Conservation (phyloP, 2,888 invertebrate genomes). For the Itoplectis maculator region DNA sequence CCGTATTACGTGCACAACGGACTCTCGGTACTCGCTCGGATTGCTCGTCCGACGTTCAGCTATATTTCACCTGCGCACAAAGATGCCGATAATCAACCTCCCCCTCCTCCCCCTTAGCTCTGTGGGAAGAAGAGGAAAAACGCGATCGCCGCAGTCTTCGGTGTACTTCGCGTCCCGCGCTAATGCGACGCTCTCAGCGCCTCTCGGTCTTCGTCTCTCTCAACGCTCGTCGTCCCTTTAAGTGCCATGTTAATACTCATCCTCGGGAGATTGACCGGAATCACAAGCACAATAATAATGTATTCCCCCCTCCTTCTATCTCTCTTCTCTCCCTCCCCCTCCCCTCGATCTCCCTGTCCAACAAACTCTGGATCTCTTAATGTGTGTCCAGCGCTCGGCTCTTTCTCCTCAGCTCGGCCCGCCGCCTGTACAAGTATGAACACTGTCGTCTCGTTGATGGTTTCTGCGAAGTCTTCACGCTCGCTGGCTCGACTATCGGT, state of each 20-base stretch:
- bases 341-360: slow-evolving; percentile 33
- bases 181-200: neutral
- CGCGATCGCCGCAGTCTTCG: neutral
- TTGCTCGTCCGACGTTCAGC: neutral
- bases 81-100: slow-evolving; percentile 16
- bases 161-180: neutral
- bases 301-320: slow-evolving; percentile 73
- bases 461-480: slow-evolving; percentile 80
- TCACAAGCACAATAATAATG: slow-evolving; percentile 79
- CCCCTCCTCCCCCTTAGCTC: no score
- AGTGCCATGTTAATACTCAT: slow-evolving; percentile 47
- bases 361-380: slow-evolving; percentile 55
- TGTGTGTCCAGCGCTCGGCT: slow-evolving; percentile 24
- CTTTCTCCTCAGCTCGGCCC: slow-evolving; percentile 4
- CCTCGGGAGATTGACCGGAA: slow-evolving; percentile 76
- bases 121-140: neutral
- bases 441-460: slow-evolving; percentile 72
- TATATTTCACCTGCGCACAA: neutral
- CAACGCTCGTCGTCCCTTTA: slow-evolving; percentile 25
- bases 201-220: neutral
- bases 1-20: neutral
- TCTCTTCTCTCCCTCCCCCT: no score
- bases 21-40: neutral
- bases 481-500: slow-evolving; percentile 66
- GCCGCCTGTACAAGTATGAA: slow-evolving; percentile 31